Evolutionary conservation across 35 echinoderm and acorn worm genomes (phyloP).

Genomic region (Nesometra sesokonis): DNA sequence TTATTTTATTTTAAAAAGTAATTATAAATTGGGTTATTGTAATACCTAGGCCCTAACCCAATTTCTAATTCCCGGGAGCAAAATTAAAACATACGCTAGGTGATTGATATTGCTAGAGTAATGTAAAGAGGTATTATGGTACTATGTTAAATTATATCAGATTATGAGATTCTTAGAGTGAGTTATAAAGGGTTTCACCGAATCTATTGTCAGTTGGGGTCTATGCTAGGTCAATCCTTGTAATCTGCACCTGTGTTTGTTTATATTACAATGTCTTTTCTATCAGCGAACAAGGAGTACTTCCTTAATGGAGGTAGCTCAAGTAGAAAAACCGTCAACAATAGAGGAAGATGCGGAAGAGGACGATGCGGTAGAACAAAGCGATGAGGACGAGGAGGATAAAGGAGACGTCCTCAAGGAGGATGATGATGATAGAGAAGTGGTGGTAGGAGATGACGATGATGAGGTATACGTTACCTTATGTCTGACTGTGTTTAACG

Average conservation of each 20-base stretch:
- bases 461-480: not conserved
- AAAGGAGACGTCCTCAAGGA: not conserved
- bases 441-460: not conserved
- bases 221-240: too few species aligned
- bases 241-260: not conserved
- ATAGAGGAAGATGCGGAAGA: not conserved
- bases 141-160: too few species aligned
- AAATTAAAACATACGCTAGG: too few species aligned
- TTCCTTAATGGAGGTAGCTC: not conserved
- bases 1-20: too few species aligned
- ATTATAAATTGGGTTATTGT: too few species aligned
- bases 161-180: too few species aligned
- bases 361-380: not conserved
- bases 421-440: not conserved
- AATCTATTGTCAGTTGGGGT: too few species aligned
- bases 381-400: not conserved
- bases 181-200: too few species aligned
- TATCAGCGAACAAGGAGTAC: not conserved
- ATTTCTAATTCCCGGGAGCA: too few species aligned
- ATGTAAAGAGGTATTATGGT: too few species aligned
- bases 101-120: too few species aligned
- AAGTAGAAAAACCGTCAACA: not conserved
- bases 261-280: not conserved
- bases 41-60: too few species aligned
- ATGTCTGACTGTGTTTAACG: not conserved